Evolutionary conservation across 2,888 invertebrate genomes (phyloP).

Genomic region (Phortica okadai): DNA sequence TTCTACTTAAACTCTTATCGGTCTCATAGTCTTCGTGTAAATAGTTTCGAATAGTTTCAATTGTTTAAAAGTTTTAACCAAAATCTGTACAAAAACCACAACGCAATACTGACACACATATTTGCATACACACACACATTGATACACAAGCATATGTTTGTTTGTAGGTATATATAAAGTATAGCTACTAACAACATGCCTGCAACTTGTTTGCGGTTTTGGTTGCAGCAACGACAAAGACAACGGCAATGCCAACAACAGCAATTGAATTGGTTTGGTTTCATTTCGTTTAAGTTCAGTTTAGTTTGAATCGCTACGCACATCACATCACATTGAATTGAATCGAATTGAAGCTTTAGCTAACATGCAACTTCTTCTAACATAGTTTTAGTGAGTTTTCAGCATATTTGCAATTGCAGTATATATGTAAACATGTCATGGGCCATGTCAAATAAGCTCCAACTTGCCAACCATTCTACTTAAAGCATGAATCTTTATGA

Average conservation of each 20-base stretch:
- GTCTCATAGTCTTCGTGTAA: neutral
- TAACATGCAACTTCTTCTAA: neutral
- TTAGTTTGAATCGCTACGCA: neutral
- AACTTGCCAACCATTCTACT: too few species aligned
- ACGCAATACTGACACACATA: slow-evolving; percentile 19
- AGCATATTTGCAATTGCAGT: slow-evolving; percentile 2
- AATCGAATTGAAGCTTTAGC: neutral
- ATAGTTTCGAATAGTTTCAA: slow-evolving; percentile 63
- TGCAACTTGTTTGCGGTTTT: slow-evolving; percentile 23
- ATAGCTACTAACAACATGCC: slow-evolving; percentile 7
- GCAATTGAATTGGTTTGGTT: neutral
- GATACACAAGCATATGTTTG: neutral
- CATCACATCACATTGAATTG: neutral
- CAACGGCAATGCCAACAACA: neutral
- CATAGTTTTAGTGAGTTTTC: slow-evolving; percentile 6
- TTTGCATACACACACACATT: neutral
- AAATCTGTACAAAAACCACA: slow-evolving; percentile 54
- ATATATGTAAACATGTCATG: neutral
- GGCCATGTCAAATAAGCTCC: neutral
- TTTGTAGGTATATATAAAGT: neutral
- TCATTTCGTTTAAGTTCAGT: neutral
- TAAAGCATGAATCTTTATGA: neutral
- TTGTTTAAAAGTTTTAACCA: slow-evolving; percentile 68
- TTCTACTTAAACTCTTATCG: neutral
- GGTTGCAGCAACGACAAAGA: neutral